Evolutionary conservation across 2,797 vertebrate genomes (phyloP), one percentile per base, ranked within the genome.

Genomic region (Hemibagrus guttatus): DNA sequence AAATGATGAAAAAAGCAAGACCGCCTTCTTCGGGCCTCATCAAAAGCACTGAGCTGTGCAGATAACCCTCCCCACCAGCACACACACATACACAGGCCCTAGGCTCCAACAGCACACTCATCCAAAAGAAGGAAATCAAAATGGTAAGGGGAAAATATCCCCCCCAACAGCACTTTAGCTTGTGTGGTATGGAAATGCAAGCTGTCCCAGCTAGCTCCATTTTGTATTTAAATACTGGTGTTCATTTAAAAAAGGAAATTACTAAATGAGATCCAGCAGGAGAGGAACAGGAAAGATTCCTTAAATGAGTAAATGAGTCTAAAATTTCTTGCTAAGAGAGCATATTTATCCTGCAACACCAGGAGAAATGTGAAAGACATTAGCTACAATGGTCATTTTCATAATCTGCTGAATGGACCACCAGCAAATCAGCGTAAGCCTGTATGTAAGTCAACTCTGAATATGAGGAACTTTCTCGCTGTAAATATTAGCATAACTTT

Each of bases 241-340:
- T 94, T 96, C 94, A 94, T 95, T 95, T 95, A 95, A 94, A 94
- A 93, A 31, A 35, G 46, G 91, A 90, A 91, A 93, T 94, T 95
- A 95, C 95, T 94, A 94, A 95, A 95, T 94, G 93, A 94, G 93
- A 95, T 95, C 92, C 92, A 93, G 91, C 78, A 80, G 92, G 89
- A 90, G 91, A 93, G 88, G 91, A 93, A 39, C 11, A 39, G 21
- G 52, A 58, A 35, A 28, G 54, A 80, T 21, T 94, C 86, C 79
- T 85, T 56, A 83, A 90, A 92, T 94, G 93, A 93, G 94, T 93
- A 93, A 94, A 88, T 9, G 58, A 23, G 31, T 2, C 12, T 31
- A 39, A 17, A 58, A 46, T 11, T 35, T 79, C 54, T 59, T 79
- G 35, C 26, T 46, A 54, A 75, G 26, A 75, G 26, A 54, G 26